phyloP scores from a whole-genome alignment of 1,140 invertebrate species.

The Metopolophium dirhodum region DNA sequence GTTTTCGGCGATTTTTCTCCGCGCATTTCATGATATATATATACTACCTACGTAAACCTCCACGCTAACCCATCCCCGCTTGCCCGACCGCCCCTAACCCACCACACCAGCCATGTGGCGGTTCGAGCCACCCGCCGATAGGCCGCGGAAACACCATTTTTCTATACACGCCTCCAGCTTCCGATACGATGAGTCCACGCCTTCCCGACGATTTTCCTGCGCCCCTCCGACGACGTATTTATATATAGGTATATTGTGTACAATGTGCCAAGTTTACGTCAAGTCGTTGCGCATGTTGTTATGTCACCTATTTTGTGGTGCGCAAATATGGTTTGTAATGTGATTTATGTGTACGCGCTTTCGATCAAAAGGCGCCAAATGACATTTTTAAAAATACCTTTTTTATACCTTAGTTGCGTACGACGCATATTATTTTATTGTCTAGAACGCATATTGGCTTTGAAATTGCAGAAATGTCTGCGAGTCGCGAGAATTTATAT shows the following conservation, averaged over 20 bases:
- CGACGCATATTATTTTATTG: too few species aligned
- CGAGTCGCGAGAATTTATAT: too few species aligned
- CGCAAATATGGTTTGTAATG: too few species aligned
- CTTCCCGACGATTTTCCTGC: not conserved
- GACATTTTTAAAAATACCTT: not conserved
- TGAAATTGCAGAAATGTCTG: too few species aligned
- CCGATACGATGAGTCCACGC: slow-evolving; percentile 20
- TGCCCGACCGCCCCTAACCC: not conserved
- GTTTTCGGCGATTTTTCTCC: slow-evolving; percentile 6
- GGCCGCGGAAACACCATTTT: slow-evolving; percentile 48
- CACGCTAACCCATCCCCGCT: not conserved
- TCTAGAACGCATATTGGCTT: too few species aligned
- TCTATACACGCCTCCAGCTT: slow-evolving; percentile 12
- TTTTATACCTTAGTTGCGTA: not conserved
- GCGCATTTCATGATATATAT: not conserved
- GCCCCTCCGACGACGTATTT: not conserved
- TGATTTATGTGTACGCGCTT: not conserved
- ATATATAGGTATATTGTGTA: not conserved
- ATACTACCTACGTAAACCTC: not conserved
- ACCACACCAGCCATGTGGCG: not conserved
- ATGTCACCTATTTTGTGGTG: not conserved
- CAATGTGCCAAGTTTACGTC: not conserved
- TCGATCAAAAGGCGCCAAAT: not conserved
- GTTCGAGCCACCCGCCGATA: not conserved
- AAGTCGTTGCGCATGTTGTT: not conserved